Evolutionary conservation across 2,888 invertebrate genomes (phyloP), one percentile per base, ranked within the genome.

Genomic region (Panorpa germanica): DNA sequence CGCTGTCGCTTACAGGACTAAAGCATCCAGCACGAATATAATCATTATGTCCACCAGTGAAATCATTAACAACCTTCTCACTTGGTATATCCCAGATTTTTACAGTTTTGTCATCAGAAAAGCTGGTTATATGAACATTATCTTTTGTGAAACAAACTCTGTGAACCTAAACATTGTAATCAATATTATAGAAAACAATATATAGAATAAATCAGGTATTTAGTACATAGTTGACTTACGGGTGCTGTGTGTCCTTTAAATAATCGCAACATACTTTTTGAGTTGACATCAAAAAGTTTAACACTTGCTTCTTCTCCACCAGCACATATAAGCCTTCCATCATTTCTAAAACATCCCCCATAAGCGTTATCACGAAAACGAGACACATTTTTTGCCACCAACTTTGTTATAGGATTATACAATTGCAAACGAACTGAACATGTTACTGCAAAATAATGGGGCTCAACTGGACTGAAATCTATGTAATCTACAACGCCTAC

Each of bases 401-500:
- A 57, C 53, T 82, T 82, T 19, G 83, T 82, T 25, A 82, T 72
- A 2, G 85, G 78, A 53, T 82, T 82, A 48, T 86, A 90, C 10
- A 88, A 61, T 58, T 80, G 74, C 40, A 91, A 81, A 47, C 83
- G 66, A 2, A 83, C 81, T 1, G 91, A 90, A 48, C 82, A 86
- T 31, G 95, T 90, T 11, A 88, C 81, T 5, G 90, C 91, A 58
- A 93, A 83, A 49, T 82, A 74, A 57, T 83, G 69, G 0, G 93
- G 91, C 45, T 85, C 77, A 7, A 75, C 65, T 1, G 86, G 85
- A 36, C 83, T 81, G 47, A 95, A 86, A 49, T 90, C 81, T 24
- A 95, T 68, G 45, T 82, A 77, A 47, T 90, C 86, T 31, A 96
- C 81, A 0, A 83, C 74, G 13, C 88, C 88, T 53, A 81, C 86